Conservation (phyloP, 2,888 invertebrate genomes). For the Temnothorax rugatulus region DNA sequence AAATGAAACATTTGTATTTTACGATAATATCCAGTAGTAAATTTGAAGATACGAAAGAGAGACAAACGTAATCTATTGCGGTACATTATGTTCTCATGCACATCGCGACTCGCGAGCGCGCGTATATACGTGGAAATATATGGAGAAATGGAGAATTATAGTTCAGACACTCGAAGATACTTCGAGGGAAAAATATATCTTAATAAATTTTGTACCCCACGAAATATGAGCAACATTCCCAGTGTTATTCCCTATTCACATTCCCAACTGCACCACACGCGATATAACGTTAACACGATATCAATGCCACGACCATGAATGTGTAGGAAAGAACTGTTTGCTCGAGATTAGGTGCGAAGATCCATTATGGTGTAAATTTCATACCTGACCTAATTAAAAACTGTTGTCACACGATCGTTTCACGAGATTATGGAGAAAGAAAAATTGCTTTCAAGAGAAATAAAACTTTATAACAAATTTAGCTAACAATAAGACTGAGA, state of each 20-base stretch:
- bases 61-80: conserved; percentile 23
- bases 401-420: conserved; percentile 6
- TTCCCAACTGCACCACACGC: neutral
- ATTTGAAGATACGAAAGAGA: conserved; percentile 10
- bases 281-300: conserved; percentile 30
- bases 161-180: conserved; percentile 23
- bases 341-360: conserved; percentile 37
- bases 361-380: conserved; percentile 47
- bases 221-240: conserved; percentile 37
- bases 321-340: conserved; percentile 16
- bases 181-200: conserved; percentile 28
- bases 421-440: neutral
- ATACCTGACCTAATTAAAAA: conserved; percentile 45
- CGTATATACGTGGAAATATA: conserved; percentile 2
- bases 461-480: neutral
- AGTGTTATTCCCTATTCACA: conserved; percentile 17
- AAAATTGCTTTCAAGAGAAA: neutral
- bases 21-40: conserved; percentile 4
- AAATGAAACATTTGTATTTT: conserved; percentile 4
- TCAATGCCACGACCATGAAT: conserved; percentile 9
- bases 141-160: conserved; percentile 29
- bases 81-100: conserved; percentile 8
- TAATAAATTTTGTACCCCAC: conserved; percentile 39
- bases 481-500: neutral
- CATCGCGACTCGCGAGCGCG: neutral